Evolutionary conservation across 2,113 vertebrate genomes (phyloP), one percentile per base, ranked within the genome.

Genomic region (Lynx canadensis): DNA sequence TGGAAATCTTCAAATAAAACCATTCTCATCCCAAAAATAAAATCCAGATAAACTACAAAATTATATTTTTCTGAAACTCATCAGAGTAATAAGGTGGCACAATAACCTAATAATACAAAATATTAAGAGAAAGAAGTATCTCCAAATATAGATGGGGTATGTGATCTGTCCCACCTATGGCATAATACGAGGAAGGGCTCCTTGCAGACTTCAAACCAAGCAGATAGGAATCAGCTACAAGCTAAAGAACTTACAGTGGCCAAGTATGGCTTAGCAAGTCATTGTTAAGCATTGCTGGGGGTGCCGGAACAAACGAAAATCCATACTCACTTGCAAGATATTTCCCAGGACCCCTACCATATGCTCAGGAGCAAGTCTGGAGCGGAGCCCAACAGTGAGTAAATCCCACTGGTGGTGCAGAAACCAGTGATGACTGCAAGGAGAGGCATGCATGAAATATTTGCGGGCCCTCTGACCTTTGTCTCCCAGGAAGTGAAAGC

Each of bases 361-460:
- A 27, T 38, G 36, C 33, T 73, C 3, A 76, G 7, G 21, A 89
- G 33, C 5, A 86, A 76, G 29, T 52, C 1, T 60, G 48, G 19
- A 18, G 7, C 4, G 68, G 15, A 82, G 23, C 5, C 15, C 27
- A 73, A 60, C 33, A 25, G 0, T 1, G 25, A 57, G 19, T 25
- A 71, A 66, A 38, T 76, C 11, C 55, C 0, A 31, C 12, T 52
- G 7, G 21, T 27, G 7, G 18, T 68, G 10, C 10, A 73, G 29
- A 21, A 74, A 10, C 27, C 41, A 10, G 18, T 50, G 25, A 1
- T 13, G 4, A 1, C 10, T 2, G 0, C 1, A 1, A 1, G 16
- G 8, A 82, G 18, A 60, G 38, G 18, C 36, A 50, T 7, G 4
- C 12, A 36, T 55, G 11, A 83, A 15, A 63, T 16, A n/a, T 3